Percentiles rank a stretch among this genome's conserved stretches.
These are phyloP conservation scores for Mustelus asterias DNA, from an alignment of 2,113 vertebrate species.

Conservation along the genomic window DNA sequence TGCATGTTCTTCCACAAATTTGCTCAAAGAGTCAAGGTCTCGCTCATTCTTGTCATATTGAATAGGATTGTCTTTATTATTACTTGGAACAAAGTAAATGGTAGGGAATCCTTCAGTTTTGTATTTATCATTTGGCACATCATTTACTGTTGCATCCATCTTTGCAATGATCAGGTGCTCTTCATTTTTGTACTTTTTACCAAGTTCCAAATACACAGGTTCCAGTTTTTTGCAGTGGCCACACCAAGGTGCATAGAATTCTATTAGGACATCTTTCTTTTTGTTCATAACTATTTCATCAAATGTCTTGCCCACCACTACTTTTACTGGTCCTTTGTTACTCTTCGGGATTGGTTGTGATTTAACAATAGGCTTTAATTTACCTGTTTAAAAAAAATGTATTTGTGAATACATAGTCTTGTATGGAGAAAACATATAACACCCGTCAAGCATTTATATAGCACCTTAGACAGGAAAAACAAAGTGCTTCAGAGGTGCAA, in stretches of 20 bases:
- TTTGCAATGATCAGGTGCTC: slow-evolving; percentile 88
- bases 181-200: slow-evolving; percentile 84
- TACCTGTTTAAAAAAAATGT: slow-evolving; percentile 60
- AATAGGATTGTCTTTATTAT: slow-evolving; percentile 79
- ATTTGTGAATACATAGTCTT: background rate
- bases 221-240: slow-evolving; percentile 94
- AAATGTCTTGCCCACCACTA: slow-evolving; percentile 92
- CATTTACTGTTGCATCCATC: slow-evolving; percentile 91
- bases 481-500: background rate
- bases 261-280: slow-evolving; percentile 83
- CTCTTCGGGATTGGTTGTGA: slow-evolving; percentile 87
- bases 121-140: slow-evolving; percentile 69
- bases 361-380: slow-evolving; percentile 81
- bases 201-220: slow-evolving; percentile 74
- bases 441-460: background rate
- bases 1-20: slow-evolving; percentile 81
- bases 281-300: slow-evolving; percentile 83
- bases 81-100: slow-evolving; percentile 82
- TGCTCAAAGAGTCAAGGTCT: slow-evolving; percentile 80
- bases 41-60: slow-evolving; percentile 77
- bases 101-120: slow-evolving; percentile 90
- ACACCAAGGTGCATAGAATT: slow-evolving; percentile 96
- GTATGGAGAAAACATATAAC: background rate
- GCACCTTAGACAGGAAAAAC: background rate
- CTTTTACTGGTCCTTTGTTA: slow-evolving; percentile 88